Conservation (phyloP, 2,888 invertebrate genomes). For the Melipona beecheii region DNA sequence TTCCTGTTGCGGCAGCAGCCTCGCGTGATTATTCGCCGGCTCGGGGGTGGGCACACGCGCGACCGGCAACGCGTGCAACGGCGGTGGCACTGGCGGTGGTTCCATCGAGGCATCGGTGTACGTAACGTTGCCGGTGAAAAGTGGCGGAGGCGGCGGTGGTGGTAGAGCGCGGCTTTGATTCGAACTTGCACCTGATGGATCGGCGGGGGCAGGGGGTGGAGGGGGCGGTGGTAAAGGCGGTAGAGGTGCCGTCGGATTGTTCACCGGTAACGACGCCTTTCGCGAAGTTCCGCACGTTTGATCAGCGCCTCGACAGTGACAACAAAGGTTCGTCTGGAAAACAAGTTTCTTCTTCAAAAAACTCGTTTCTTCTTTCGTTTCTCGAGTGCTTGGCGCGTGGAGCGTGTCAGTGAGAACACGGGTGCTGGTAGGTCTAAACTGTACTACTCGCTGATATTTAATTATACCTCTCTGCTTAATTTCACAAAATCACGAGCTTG, state of each 20-base stretch:
- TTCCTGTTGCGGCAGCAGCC: conserved; percentile 94
- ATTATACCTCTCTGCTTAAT: no score
- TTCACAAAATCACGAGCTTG: no score
- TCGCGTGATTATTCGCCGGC: conserved; percentile 80
- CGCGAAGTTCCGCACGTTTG: conserved; percentile 79
- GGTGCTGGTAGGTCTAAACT: no score
- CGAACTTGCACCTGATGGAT: conserved; percentile 71
- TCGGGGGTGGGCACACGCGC: conserved; percentile 80
- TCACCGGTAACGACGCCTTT: conserved; percentile 80
- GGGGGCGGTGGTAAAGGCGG: conserved; percentile 86
- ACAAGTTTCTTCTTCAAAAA: no score
- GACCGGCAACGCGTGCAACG: conserved; percentile 82
- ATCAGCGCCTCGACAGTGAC: conserved; percentile 82
- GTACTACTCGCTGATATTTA: no score
- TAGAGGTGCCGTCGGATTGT: conserved; percentile 83
- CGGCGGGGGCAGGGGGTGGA: conserved; percentile 83
- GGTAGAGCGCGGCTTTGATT: conserved; percentile 76
- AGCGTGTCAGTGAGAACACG: no score
- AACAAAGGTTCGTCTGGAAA: conserved; percentile 83
- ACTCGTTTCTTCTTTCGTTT: no score
- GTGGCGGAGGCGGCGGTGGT: conserved; percentile 83
- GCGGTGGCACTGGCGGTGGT: conserved; percentile 82
- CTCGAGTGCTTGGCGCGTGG: background rate
- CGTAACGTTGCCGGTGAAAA: conserved; percentile 74
- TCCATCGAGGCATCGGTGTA: conserved; percentile 76